Base-by-base conservation (phyloP, 2,888 invertebrate genomes). In the Rotaria socialis region DNA sequence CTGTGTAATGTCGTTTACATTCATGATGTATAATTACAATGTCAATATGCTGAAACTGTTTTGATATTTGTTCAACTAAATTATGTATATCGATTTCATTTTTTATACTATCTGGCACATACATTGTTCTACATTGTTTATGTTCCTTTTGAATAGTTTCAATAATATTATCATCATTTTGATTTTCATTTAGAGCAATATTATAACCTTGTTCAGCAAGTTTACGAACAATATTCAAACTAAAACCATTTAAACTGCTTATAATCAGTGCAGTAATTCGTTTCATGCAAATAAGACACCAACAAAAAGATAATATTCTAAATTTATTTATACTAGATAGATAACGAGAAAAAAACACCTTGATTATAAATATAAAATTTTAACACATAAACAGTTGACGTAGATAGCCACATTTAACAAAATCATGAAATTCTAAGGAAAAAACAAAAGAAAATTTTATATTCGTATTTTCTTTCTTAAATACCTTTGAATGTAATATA, bases 401-500 rank as follows among this genome's bases (percentile, higher is more conserved):
- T 47, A 80, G n/a, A 80, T 80, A 80, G 47, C 80, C 80, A n/a
- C 11, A 47, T n/a, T 47, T 47, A 47, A 80, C 80, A n/a, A 80
- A 80, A n/a, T 47, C 47, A 24, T 11, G 8, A 16, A 80, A 80
- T 47, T 80, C 80, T 80, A 80, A 47, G 47, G 8, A 10, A 6
- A 43, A 24, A 75, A 41, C 8, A 11, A 41, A 22, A 10, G 11
- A 80, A 50, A 50, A 35, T 35, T 35, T 35, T 35, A 35, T 35
- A 35, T 35, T 35, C 35, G 35, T 35, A 35, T 35, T 35, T 35
- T 35, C 35, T 35, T 35, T 35, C 35, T 35, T 35, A 1, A 11
- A 47, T 80, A 80, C 80, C 80, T 80, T 80, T 80, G 24, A 80
- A 80, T 47, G 47, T n/a, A n/a, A 80, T 35, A 80, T 80, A 47